Conservation (phyloP, 2,888 invertebrate species). For the Aphidoletes aphidimyza region DNA sequence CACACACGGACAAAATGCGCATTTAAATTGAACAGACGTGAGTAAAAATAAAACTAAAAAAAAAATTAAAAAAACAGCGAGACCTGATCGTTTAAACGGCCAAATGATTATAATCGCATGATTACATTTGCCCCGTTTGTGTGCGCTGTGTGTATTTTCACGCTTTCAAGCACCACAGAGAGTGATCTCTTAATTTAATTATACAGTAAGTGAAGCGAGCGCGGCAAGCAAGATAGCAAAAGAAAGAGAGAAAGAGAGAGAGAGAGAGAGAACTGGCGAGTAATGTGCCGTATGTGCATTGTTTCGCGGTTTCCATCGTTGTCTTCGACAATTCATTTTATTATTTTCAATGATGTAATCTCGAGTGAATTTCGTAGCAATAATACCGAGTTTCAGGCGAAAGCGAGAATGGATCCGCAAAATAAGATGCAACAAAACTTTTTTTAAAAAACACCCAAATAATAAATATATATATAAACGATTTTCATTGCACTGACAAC, state of each 20-base stretch:
- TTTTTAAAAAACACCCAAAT: no score
- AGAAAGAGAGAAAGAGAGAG: no score
- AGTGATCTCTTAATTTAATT: constrained; percentile 51
- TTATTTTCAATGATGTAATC: constrained; percentile 39
- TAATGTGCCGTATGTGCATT: constrained; percentile 3
- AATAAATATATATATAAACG: no score
- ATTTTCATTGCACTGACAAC: background rate
- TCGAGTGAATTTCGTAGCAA: background rate
- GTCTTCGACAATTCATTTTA: constrained; percentile 51
- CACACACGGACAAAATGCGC: no score
- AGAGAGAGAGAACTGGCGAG: no score
- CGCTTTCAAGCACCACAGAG: constrained; percentile 18
- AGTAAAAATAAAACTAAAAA: background rate
- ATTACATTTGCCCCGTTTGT: constrained; percentile 35
- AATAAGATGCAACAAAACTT: no score
- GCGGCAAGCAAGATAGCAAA: no score
- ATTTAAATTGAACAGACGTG: no score
- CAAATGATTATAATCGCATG: constrained; percentile 49
- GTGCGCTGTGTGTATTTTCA: constrained; percentile 33
- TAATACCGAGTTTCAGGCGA: no score
- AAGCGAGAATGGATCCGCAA: no score
- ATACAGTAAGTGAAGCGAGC: no score
- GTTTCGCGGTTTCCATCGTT: background rate
- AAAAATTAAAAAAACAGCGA: background rate
- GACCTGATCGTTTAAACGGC: constrained; percentile 22